Evolutionary conservation across 2,113 vertebrate species (phyloP).

Genomic region (Hemicordylus capensis): DNA sequence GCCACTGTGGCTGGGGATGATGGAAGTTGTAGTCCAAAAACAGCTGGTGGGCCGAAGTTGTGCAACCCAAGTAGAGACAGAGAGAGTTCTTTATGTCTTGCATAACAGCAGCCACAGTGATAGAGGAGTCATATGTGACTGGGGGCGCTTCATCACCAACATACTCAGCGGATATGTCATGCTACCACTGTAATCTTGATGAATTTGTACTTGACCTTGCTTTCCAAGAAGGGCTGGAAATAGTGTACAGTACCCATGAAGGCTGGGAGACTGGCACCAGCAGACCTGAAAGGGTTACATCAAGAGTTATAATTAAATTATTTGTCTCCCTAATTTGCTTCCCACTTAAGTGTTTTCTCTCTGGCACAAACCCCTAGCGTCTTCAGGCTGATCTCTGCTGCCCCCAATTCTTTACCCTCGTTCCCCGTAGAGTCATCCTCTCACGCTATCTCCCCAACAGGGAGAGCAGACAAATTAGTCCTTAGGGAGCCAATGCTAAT

Average conservation of each 20-base stretch:
- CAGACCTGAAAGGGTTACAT: conserved; percentile 31
- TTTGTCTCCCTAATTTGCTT: conserved; percentile 9
- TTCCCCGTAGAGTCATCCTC: conserved; percentile 15
- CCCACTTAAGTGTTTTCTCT: not conserved
- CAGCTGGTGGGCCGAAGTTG: no score
- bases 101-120: not conserved
- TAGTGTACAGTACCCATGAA: not conserved
- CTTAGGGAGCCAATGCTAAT: conserved; percentile 26
- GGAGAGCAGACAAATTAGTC: conserved; percentile 42
- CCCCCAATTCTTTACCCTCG: conserved; percentile 7
- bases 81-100: not conserved
- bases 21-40: no score
- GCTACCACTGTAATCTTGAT: not conserved
- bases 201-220: not conserved
- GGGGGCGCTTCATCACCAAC: not conserved
- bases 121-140: not conserved
- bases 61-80: no score
- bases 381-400: conserved; percentile 8
- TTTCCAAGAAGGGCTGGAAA: not conserved
- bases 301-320: not conserved
- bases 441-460: not conserved
- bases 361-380: conserved; percentile 1
- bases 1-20: no score
- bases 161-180: not conserved
- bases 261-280: not conserved